Conservation (phyloP, 2,888 invertebrate genomes). For the Strigamia transsilvanica region DNA sequence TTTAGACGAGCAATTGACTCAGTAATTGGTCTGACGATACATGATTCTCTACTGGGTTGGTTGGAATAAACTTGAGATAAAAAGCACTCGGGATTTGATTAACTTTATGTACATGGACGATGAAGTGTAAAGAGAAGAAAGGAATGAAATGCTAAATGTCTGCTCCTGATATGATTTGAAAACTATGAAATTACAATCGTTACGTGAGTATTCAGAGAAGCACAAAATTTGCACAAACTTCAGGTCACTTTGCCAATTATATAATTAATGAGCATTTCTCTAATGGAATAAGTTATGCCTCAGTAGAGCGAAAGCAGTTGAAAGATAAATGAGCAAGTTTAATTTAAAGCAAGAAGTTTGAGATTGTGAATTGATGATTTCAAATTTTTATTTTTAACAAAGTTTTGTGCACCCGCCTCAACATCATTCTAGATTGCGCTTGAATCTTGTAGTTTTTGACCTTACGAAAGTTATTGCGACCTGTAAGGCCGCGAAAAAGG, state of each 20-base stretch:
- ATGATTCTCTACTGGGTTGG: background rate
- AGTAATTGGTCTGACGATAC: background rate
- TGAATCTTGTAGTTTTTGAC: background rate
- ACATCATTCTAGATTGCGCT: background rate
- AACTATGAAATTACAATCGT: background rate
- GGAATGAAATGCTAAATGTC: background rate
- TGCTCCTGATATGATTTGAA: background rate
- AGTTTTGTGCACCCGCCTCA: background rate
- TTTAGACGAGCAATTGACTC: constrained; percentile 3
- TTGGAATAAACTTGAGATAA: background rate
- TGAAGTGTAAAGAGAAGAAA: background rate
- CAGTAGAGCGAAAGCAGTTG: background rate
- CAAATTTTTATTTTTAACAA: background rate
- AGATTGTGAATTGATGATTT: background rate
- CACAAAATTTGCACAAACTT: background rate
- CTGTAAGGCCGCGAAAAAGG: background rate
- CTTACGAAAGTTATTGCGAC: background rate
- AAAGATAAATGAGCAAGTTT: background rate
- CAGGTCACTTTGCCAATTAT: background rate
- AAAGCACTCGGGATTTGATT: background rate
- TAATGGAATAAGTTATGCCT: background rate
- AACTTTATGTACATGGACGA: background rate
- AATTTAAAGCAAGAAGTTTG: too few species aligned
- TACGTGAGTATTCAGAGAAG: background rate
- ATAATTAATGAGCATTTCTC: background rate